Conservation (phyloP, 2,888 invertebrate genomes). For the Leptinotarsa tumamoca region DNA sequence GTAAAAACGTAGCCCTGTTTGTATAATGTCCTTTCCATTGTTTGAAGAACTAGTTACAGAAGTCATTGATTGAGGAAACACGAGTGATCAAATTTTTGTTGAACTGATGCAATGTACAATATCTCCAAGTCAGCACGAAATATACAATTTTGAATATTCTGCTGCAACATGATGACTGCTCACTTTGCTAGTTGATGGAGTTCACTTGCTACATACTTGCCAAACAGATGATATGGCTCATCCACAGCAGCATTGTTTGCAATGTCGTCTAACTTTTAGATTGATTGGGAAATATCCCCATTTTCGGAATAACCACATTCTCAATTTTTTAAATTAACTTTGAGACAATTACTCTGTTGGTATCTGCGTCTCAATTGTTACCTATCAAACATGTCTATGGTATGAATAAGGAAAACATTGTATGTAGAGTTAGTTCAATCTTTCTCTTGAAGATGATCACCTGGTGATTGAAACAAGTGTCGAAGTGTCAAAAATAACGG, state of each 20-base stretch:
- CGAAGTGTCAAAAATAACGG: no score
- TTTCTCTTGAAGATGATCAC: no score
- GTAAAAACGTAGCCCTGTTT: neutral
- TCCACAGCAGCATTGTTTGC: slow-evolving; percentile 18
- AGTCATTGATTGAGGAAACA: neutral
- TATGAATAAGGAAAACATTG: no score
- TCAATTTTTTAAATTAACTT: slow-evolving; percentile 1
- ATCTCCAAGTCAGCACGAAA: slow-evolving; percentile 11
- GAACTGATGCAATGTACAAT: neutral
- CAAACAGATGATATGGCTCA: slow-evolving; percentile 29
- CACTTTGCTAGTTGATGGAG: slow-evolving; percentile 27
- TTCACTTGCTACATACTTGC: slow-evolving; percentile 31
- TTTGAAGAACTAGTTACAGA: slow-evolving; percentile 3
- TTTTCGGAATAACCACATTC: neutral
- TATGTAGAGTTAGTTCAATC: no score
- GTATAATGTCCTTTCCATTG: slow-evolving; percentile 9
- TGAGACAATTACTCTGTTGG: no score
- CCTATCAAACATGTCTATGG: no score
- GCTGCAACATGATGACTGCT: slow-evolving; percentile 30
- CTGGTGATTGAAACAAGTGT: no score
- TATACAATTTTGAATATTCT: slow-evolving; percentile 32
- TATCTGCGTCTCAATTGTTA: no score
- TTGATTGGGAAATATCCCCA: slow-evolving; percentile 10
- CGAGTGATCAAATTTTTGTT: neutral
- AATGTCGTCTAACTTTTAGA: slow-evolving; percentile 29